A percentile compares a stretch with the other conserved stretches of the same genome.
These are phyloP conservation scores for Thoracochromis brauschi DNA, from an alignment of 2,113 vertebrate species.

Conservation along the genomic window DNA sequence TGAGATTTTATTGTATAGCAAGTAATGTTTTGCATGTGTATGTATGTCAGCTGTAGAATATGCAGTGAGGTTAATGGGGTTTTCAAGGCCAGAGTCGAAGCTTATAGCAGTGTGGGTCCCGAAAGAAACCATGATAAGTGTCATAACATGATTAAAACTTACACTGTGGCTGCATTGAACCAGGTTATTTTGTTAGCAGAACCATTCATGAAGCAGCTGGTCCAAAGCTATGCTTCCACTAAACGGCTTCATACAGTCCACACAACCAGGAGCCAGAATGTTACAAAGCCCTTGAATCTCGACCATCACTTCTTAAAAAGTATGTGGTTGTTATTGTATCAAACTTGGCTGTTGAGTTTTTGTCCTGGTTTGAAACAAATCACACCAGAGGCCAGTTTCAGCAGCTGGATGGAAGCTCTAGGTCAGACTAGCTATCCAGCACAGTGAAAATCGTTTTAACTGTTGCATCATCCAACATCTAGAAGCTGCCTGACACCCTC, in stretches of 20 bases:
- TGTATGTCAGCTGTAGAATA: neutral
- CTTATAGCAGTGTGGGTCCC: neutral
- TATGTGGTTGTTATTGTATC: neutral
- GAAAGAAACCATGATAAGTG: neutral
- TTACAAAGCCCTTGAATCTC: neutral
- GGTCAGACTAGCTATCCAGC: neutral
- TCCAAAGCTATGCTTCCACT: neutral
- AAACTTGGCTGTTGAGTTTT: neutral
- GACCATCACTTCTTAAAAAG: neutral
- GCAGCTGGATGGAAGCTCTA: neutral
- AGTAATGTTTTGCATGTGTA: neutral
- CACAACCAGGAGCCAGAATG: neutral
- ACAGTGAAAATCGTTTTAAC: neutral
- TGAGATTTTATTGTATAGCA: neutral
- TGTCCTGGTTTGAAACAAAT: neutral
- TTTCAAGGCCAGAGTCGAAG: neutral
- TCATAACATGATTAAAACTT: neutral
- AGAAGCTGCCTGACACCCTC: neutral
- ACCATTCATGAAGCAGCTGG: neutral
- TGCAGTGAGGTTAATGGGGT: neutral
- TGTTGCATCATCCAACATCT: neutral
- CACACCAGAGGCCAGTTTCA: neutral
- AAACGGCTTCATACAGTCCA: neutral
- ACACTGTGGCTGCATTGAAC: neutral
- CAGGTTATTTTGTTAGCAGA: neutral